These are phyloP conservation scores for Ichneumoninae sp. DNA, from an alignment of 2,888 invertebrate genomes.

Conservation along the genomic window DNA sequence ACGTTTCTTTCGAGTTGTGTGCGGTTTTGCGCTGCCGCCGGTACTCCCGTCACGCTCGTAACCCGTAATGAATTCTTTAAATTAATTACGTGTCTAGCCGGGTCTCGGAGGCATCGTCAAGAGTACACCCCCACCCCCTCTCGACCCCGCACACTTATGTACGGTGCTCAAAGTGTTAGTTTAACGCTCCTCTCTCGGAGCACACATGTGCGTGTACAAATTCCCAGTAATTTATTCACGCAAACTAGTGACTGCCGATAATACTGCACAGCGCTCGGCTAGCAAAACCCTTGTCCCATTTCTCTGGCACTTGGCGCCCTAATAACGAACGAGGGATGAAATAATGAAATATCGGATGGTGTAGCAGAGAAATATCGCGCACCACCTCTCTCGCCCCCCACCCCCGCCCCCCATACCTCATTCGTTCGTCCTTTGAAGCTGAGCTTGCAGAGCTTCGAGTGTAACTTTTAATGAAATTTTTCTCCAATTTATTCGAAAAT, in stretches of 20 bases:
- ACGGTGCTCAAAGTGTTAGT: background rate
- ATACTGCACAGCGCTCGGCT: constrained; percentile 17
- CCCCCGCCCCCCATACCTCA: background rate
- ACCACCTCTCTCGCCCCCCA: background rate
- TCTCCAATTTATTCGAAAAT: constrained; percentile 6
- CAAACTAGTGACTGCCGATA: constrained; percentile 47
- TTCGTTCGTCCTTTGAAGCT: constrained; percentile 37
- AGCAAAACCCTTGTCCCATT: constrained; percentile 30
- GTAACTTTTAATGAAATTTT: constrained; percentile 44
- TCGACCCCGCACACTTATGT: background rate
- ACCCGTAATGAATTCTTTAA: constrained; percentile 68
- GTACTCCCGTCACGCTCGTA: constrained; percentile 61
- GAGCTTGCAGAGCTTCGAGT: constrained; percentile 38
- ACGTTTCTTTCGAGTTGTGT: constrained; percentile 48
- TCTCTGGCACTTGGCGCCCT: constrained; percentile 49
- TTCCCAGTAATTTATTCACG: constrained; percentile 62
- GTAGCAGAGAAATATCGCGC: constrained; percentile 48
- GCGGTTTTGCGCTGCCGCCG: constrained; percentile 34
- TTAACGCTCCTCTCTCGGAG: background rate
- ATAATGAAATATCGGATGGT: constrained; percentile 56
- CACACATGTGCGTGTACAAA: constrained; percentile 68
- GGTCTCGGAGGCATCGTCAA: constrained; percentile 36
- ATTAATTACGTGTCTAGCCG: constrained; percentile 66
- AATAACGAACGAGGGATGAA: constrained; percentile 51
- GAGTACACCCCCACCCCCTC: constrained; percentile 2